Evolutionary conservation across 2,888 invertebrate genomes (phyloP).

Genomic region (Agriopis aurantiaria): DNA sequence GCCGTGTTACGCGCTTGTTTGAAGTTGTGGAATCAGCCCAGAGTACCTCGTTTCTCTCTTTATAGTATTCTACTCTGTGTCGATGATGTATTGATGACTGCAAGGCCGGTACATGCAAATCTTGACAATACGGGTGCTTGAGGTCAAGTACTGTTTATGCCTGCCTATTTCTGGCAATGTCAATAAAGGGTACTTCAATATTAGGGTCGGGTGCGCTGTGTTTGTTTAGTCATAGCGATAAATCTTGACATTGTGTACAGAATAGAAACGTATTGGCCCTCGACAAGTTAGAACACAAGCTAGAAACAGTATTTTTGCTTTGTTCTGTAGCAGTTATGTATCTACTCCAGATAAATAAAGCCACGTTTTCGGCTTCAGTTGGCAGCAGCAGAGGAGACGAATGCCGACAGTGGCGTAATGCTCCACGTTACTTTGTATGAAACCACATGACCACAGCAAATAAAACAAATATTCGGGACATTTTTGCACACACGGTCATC

Average conservation of each 20-base stretch:
- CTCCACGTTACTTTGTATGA: too few relatives aligned
- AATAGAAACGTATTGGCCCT: neutral
- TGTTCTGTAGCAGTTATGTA: neutral
- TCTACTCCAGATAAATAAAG: neutral
- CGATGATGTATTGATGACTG: constrained; percentile 9
- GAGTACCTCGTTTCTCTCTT: neutral
- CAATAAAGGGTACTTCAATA: constrained; percentile 36
- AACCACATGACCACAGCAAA: too few relatives aligned
- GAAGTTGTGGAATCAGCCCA: too few relatives aligned
- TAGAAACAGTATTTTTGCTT: too few relatives aligned
- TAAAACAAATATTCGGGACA: too few relatives aligned
- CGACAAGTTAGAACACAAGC: neutral
- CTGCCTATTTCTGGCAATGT: constrained; percentile 40
- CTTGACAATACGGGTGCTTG: constrained; percentile 29
- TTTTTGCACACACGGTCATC: too few relatives aligned
- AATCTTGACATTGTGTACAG: neutral
- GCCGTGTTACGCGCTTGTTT: too few relatives aligned
- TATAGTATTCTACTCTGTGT: neutral
- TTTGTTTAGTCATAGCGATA: constrained; percentile 16
- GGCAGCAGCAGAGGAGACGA: neutral
- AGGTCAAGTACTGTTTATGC: constrained; percentile 17
- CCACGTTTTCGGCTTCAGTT: neutral
- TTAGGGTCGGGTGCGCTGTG: constrained; percentile 29
- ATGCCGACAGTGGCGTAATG: neutral
- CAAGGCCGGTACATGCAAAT: constrained; percentile 42